Evolutionary conservation across 1,140 invertebrate genomes (phyloP), one percentile per base, ranked within the genome.

Genomic region (Macrobrachium nipponense): DNA sequence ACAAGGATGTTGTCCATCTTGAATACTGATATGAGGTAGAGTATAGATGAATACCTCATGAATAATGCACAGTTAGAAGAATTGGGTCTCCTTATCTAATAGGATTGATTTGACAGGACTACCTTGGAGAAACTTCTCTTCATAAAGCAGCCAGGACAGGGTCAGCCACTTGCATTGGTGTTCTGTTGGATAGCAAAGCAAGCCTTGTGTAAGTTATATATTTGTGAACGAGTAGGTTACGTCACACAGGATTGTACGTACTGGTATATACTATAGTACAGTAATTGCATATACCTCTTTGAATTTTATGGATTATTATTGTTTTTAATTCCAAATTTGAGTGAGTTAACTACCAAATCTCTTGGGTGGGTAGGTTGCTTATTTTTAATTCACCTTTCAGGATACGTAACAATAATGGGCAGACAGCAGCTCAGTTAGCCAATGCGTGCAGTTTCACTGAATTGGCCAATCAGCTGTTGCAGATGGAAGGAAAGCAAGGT

Each of bases 111-210:
- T 27, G 5, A 64, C 75, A 85, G 82, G 82, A 85, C 44, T 85
- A 85, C 44, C 75, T 85, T 15, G 82, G 82, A 79, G 82, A 85
- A 44, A 85, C 82, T 6, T 59, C 82, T 2, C 75, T 85, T 7
- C 82, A 85, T 20, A 85, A 85, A 76, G 82, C 82, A 43, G 82
- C 82, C 7, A 61, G 82, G n/a, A 85, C 82, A 36, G 82, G 82
- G 10, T 85, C 82, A 43, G 51, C 58, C 58, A 62, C 78, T 51
- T 85, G 82, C 60, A 64, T 79, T 20, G 60, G 68, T 43, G 23
- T 85, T 7, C 44, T 85, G 44, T 14, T 79, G 18, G 64, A 23
- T 27, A 79, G 44, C 72, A 85, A 79, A 59, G 76, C 77, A 18
- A 68, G 60, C 36, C 43, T 85, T 20, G 76, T 75, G 82, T 85